Evolutionary conservation across 2,888 invertebrate genomes (phyloP), one percentile per base, ranked within the genome.

Genomic region (Drosophila glabriapex): DNA sequence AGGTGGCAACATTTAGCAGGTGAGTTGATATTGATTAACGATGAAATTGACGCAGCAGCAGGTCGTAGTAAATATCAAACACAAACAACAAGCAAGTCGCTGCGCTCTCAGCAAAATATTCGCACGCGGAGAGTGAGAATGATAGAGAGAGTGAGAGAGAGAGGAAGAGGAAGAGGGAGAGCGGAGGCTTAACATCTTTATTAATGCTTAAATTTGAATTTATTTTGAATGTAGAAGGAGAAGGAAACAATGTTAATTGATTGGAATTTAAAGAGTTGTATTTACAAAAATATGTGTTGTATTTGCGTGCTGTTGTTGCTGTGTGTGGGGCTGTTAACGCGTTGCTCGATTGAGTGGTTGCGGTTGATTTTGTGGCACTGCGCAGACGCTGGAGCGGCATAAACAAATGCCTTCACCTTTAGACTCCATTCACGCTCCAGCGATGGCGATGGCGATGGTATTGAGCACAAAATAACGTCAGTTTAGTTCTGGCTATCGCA

Each of bases 321-420:
- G 31, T 50, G 29, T 58, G 33, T 14, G 52, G 28, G 52, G 16
- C 52, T 50, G 31, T 39, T 71, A 68, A 56, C 53, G 66, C 16
- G 16, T 33, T 62, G 55, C 52, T 68, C 14, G n/a, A 33, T 60
- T 43, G 25, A 37, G 37, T 54, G 43, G 50, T 37, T 50, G 56
- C 29, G 12, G 60, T n/a, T 39, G 12, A 31, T 55, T 19, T 25
- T 25, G 25, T 35, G n/a, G 16, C 31, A 65, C 6, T 80, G 83
- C 84, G 85, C 87, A 72, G 69, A 52, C 82, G 77, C 80, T 74
- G 58, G 83, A 89, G 84, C 78, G 76, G 84, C 72, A 81, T 86
- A 89, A 86, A 86, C 85, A 86, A 89, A 84, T 86, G 86, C 84
- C 78, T 76, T 76, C 60, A 80, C 80, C 75, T 82, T 83, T 74